Evolutionary conservation across 2,888 invertebrate species (phyloP).

Genomic region (Agriopis aurantiaria): DNA sequence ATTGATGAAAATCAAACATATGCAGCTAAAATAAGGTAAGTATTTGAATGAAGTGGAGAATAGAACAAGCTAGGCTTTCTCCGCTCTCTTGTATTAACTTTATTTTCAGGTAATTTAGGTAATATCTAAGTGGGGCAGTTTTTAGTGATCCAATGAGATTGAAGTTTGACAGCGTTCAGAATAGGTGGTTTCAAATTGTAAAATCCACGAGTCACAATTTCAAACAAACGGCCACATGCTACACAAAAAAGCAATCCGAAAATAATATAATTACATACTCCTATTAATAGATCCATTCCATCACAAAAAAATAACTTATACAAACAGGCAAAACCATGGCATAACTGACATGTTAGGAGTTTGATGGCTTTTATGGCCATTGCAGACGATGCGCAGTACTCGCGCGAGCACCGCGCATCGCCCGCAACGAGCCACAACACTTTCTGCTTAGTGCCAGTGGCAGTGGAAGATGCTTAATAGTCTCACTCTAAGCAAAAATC

Average conservation of each 20-base stretch:
- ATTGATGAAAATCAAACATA: not conserved
- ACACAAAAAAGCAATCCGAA: slow-evolving; percentile 7
- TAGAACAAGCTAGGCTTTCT: too few relatives aligned
- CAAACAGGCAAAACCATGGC: slow-evolving; percentile 8
- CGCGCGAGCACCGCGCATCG: too few relatives aligned
- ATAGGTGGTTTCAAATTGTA: not conserved
- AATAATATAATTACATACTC: slow-evolving; percentile 14
- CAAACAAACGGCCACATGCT: slow-evolving; percentile 20
- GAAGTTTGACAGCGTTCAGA: not conserved
- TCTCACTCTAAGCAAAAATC: too few relatives aligned
- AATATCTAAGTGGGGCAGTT: not conserved
- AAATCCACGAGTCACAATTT: slow-evolving; percentile 3
- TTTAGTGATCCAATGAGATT: not conserved
- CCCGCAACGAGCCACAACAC: too few relatives aligned
- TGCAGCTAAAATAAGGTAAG: not conserved
- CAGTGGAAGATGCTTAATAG: too few relatives aligned
- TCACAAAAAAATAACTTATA: not conserved
- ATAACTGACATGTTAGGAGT: slow-evolving; percentile 3
- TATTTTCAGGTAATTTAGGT: not conserved
- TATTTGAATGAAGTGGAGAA: not conserved
- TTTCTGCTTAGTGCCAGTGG: too few relatives aligned
- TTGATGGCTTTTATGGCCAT: not conserved
- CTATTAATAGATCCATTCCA: not conserved
- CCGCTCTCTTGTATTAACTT: too few relatives aligned
- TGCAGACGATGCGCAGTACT: too few relatives aligned